Evolutionary conservation across 2,797 vertebrate species (phyloP).

Genomic region (Muscicapa striata): DNA sequence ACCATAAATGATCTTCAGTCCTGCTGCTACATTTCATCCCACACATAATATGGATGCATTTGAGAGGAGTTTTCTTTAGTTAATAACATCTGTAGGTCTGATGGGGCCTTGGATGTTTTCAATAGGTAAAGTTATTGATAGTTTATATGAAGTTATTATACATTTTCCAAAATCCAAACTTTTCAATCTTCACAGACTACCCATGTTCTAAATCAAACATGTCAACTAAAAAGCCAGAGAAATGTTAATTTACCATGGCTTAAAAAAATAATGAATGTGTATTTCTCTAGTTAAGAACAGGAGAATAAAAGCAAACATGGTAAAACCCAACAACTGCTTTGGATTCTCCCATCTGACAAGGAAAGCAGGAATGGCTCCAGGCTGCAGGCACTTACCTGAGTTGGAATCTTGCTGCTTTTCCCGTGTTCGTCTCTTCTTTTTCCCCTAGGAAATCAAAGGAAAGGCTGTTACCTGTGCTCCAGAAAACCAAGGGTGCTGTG

Average conservation of each 20-base stretch:
- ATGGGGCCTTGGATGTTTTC: background rate
- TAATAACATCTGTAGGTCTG: background rate
- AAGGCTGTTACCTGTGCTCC: background rate
- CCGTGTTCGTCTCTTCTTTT: slow-evolving; percentile 95
- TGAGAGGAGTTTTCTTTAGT: background rate
- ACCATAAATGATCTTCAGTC: background rate
- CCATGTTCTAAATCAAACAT: background rate
- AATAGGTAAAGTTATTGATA: background rate
- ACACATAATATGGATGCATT: background rate
- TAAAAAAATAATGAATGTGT: fast-evolving
- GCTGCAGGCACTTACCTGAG: slow-evolving; percentile 81
- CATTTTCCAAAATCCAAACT: background rate
- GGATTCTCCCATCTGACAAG: background rate
- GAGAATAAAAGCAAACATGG: background rate
- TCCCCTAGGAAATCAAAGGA: slow-evolving; percentile 81
- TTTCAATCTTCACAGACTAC: background rate
- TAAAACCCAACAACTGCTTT: background rate
- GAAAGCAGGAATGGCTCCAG: background rate
- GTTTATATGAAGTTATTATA: background rate
- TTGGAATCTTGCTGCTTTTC: slow-evolving; percentile 96
- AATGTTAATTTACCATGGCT: background rate
- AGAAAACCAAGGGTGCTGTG: fast-evolving
- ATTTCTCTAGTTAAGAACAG: background rate
- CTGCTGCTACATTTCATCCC: background rate
- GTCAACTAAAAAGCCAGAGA: background rate